phyloP scores from a whole-genome alignment of 2,888 invertebrate species.

The Aleiodes leptofemur region DNA sequence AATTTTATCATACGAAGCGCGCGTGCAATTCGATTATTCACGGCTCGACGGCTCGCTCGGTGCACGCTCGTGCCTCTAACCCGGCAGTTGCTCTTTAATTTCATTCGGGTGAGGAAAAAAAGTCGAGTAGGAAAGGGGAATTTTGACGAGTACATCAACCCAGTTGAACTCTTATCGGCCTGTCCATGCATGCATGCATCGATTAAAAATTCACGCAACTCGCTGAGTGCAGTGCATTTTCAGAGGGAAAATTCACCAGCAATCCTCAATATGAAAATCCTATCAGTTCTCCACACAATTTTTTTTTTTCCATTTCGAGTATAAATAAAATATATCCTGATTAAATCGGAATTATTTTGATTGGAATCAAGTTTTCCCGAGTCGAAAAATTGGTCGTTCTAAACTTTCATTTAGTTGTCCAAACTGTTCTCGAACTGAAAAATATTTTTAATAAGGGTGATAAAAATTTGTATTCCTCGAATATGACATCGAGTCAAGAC shows the following conservation, averaged over 20 bases:
- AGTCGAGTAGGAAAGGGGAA: conserved; percentile 5
- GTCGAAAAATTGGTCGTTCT: too few relatives aligned
- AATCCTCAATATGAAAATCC: conserved; percentile 28
- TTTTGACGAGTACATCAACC: conserved; percentile 34
- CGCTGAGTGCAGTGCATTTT: conserved; percentile 23
- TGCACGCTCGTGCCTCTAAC: conserved; percentile 42
- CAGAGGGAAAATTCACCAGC: background rate
- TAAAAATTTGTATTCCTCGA: too few relatives aligned
- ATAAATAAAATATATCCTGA: conserved; percentile 5
- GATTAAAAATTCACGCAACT: conserved; percentile 32
- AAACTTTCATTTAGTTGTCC: too few relatives aligned
- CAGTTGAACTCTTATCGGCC: conserved; percentile 26
- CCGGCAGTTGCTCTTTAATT: conserved; percentile 34
- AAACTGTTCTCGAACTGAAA: too few relatives aligned
- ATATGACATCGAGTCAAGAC: too few relatives aligned
- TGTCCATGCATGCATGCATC: conserved; percentile 31
- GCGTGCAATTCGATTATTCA: conserved; percentile 50
- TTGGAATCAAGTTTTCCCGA: background rate
- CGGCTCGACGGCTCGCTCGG: conserved; percentile 42
- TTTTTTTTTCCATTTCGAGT: too few relatives aligned
- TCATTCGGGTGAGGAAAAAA: conserved; percentile 15
- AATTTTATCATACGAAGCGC: conserved; percentile 28
- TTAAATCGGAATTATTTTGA: conserved; percentile 1
- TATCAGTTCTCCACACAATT: background rate
- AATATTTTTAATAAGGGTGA: too few relatives aligned